phyloP scores from a whole-genome alignment of 2,888 invertebrate genomes.

The Heliconius cydno region DNA sequence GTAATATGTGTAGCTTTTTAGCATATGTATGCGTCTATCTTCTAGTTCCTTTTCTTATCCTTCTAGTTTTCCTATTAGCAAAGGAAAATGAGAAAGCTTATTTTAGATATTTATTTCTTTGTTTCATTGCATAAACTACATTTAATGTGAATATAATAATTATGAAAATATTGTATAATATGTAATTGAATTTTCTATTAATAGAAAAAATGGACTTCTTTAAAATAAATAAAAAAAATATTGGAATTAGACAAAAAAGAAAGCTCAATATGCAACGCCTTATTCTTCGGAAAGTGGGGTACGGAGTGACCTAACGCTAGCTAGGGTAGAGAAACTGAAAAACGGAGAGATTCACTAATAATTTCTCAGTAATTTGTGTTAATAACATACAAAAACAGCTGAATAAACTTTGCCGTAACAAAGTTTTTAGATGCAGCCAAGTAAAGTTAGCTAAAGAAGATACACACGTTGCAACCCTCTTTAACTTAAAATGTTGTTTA shows the following conservation, averaged over 20 bases:
- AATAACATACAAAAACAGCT: not conserved
- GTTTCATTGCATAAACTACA: not conserved
- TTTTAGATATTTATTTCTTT: slow-evolving; percentile 4
- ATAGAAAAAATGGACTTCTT: too few species aligned
- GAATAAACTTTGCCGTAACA: not conserved
- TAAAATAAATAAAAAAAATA: too few species aligned
- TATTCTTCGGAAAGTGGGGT: too few species aligned
- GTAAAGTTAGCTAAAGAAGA: not conserved
- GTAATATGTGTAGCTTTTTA: slow-evolving; percentile 31
- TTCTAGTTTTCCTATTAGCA: not conserved
- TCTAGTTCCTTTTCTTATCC: too few species aligned
- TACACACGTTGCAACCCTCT: slow-evolving; percentile 20
- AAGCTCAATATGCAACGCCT: too few species aligned
- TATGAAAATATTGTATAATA: not conserved
- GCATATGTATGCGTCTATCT: not conserved
- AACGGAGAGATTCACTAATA: not conserved
- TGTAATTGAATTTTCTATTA: not conserved
- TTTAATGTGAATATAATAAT: not conserved
- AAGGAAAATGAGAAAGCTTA: not conserved
- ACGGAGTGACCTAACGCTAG: too few species aligned
- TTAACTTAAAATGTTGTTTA: slow-evolving; percentile 21
- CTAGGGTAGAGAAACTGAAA: too few species aligned
- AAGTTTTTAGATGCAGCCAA: slow-evolving; percentile 11
- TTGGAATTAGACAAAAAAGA: too few species aligned
- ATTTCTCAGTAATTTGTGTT: not conserved